phyloP scores from a whole-genome alignment of 2,797 vertebrate genomes.

The Pipistrellus nathusii region DNA sequence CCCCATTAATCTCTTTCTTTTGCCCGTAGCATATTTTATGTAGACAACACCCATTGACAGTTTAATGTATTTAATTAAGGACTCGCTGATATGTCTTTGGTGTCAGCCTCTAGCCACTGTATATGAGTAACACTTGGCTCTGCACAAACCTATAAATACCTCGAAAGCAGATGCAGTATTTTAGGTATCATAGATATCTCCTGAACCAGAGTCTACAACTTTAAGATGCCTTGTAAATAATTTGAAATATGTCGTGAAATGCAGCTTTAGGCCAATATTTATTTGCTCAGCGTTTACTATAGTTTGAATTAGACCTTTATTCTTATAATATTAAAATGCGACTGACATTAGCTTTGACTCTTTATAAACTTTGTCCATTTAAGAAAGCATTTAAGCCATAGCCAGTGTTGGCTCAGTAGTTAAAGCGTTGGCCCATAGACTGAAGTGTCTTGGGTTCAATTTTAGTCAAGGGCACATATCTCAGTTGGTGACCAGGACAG shows the following conservation, averaged over 20 bases:
- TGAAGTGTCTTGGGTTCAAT: no score
- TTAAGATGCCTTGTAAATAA: neutral
- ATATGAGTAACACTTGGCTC: neutral
- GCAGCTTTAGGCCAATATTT: neutral
- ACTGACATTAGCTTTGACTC: neutral
- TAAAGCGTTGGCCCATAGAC: no score
- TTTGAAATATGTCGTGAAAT: neutral
- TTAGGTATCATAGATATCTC: neutral
- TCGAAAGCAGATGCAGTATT: neutral
- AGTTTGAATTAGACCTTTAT: neutral
- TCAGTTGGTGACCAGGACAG: no score
- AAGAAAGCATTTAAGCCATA: neutral
- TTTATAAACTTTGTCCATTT: neutral
- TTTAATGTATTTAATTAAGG: neutral
- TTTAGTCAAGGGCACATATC: no score
- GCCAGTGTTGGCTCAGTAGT: no score
- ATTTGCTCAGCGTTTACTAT: neutral
- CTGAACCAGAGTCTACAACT: neutral
- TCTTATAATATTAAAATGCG: neutral
- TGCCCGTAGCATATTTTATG: neutral
- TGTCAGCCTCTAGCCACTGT: neutral
- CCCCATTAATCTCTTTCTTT: neutral
- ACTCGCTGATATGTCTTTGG: neutral
- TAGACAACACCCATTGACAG: neutral
- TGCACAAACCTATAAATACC: neutral